Evolutionary conservation across 1,140 invertebrate species (phyloP).

Genomic region (Aphidius ervi): DNA sequence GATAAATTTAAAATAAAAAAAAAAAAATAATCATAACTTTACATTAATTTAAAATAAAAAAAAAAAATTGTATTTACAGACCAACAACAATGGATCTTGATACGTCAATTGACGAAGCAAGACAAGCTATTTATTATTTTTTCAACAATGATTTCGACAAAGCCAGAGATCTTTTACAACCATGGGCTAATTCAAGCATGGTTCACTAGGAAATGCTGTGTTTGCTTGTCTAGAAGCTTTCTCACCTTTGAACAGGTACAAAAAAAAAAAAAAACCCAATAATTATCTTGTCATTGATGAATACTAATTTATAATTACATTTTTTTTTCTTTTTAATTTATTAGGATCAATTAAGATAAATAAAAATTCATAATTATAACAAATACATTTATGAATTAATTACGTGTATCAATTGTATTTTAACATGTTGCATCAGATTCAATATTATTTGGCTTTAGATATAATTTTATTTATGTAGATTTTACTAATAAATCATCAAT

Average conservation of each 20-base stretch:
- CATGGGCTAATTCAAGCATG: conserved; percentile 77
- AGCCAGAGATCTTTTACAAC: conserved; percentile 70
- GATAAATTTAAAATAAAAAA: no score
- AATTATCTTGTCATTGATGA: conserved; percentile 15
- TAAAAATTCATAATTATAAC: no score
- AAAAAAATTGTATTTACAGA: background rate
- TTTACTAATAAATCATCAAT: no score
- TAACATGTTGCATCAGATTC: no score
- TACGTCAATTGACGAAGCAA: conserved; percentile 64
- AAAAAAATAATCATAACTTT: background rate
- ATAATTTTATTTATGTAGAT: no score
- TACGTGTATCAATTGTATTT: no score
- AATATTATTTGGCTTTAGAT: no score
- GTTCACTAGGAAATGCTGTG: conserved; percentile 83
- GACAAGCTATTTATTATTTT: conserved; percentile 72
- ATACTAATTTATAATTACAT: background rate
- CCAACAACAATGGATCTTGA: conserved; percentile 58
- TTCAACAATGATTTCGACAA: conserved; percentile 86
- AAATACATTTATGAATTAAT: no score
- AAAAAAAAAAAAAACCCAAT: conserved; percentile 16
- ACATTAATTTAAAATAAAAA: no score
- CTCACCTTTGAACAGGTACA: conserved; percentile 84
- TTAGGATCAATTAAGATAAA: no score
- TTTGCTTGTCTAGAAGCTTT: conserved; percentile 87
- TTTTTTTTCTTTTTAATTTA: conserved; percentile 14